Evolutionary conservation across 2,113 vertebrate genomes (phyloP), one percentile per base, ranked within the genome.

Genomic region (Nesoenas mayeri): DNA sequence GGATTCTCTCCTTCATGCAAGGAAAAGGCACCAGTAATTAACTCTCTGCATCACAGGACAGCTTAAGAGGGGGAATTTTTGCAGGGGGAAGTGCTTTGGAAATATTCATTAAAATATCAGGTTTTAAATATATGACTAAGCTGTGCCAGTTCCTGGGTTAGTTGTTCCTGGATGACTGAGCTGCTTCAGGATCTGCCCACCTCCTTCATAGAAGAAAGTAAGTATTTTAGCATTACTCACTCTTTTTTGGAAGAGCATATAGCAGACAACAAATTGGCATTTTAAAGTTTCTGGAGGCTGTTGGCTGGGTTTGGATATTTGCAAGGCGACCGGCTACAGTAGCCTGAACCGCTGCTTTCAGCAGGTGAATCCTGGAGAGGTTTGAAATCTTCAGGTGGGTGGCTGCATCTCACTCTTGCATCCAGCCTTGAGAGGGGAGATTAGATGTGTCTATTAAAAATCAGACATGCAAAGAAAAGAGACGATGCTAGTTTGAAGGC

Each of bases 351-450:
- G 0, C 38, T 48, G 51, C 31, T 90, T 84, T 26, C 72, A 74
- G 42, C 3, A 1, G 47, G 32, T 12, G 74, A 28, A 80, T 25
- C n/a, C 44, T 66, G n/a, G 14, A 66, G 64, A 69, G 32, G 26
- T 53, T 28, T 21, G 40, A 60, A 26, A 50, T 32, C 69, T 71
- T 64, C 61, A 38, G 40, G 61, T 64, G 61, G 12, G 42, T 47
- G 48, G 21, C 54, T 81, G 61, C 40, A 16, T 34, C 31, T 79
- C 14, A 14, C 31, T 47, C 66, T 60, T 32, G 21, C 77, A 79
- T 50, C 44, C 75, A 72, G 53, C 72, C n/a, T 61, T 24, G 22
- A 0, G 0, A 61, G 3, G 12, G 28, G 5, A 11, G 5, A 11
- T 73, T 28, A 67, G 56, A 8, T 3, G 2, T 1, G 6, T 12